Evolutionary conservation across 35 echinoderm and acorn worm species (phyloP).

Genomic region (Patiria miniata): DNA sequence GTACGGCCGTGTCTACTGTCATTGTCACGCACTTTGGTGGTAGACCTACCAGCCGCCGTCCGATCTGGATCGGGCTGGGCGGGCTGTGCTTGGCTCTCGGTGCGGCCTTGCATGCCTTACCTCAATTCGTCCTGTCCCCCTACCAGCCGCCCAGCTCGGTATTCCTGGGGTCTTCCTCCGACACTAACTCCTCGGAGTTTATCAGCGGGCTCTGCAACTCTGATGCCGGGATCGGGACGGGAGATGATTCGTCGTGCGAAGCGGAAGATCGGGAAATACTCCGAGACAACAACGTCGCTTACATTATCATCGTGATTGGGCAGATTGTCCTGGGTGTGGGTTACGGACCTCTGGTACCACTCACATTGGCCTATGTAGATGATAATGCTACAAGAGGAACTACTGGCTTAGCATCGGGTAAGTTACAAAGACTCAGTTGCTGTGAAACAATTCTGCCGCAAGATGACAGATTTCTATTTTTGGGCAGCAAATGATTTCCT

Average conservation of each 20-base stretch:
- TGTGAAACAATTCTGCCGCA: too few species aligned
- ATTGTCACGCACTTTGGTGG: slow-evolving; percentile 53
- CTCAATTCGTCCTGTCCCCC: slow-evolving; percentile 42
- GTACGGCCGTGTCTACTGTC: slow-evolving; percentile 8
- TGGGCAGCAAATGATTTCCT: too few species aligned
- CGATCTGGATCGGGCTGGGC: slow-evolving; percentile 39
- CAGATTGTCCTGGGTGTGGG: slow-evolving; percentile 37
- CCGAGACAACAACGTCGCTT: slow-evolving; percentile 25
- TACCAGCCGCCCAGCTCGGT: not conserved
- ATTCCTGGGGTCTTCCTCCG: not conserved
- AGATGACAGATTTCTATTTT: too few species aligned
- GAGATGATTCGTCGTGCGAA: not conserved
- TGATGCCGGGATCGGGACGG: not conserved
- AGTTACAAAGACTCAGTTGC: not conserved
- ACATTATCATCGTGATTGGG: slow-evolving; percentile 18
- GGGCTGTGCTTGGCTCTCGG: slow-evolving; percentile 22
- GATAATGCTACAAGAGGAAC: slow-evolving; percentile 32
- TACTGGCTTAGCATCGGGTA: slow-evolving; percentile 47
- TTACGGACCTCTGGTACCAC: slow-evolving; percentile 34
- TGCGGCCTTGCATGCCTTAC: slow-evolving; percentile 16
- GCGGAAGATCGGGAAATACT: slow-evolving; percentile 16
- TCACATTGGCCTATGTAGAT: slow-evolving; percentile 35
- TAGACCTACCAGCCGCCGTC: slow-evolving; percentile 36
- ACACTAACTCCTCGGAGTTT: not conserved
- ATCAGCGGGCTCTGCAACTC: not conserved